phyloP scores from a whole-genome alignment of 2,797 vertebrate genomes.

The Smutsia gigantea region DNA sequence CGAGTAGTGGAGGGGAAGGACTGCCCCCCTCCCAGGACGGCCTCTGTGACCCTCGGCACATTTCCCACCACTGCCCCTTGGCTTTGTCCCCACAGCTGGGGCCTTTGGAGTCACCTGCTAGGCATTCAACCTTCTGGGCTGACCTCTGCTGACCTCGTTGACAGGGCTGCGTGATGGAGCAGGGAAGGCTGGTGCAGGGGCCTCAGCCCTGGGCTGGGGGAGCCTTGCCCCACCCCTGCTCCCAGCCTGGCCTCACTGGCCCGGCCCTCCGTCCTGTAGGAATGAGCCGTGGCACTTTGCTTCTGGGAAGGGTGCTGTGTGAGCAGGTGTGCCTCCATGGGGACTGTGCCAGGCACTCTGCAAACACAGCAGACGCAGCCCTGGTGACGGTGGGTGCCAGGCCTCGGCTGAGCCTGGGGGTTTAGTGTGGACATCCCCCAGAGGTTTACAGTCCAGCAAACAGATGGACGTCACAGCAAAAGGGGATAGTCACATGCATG shows the following conservation, averaged over 20 bases:
- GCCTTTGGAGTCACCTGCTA: not conserved
- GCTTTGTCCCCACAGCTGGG: not conserved
- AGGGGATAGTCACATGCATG: too few relatives aligned
- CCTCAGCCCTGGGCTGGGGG: not conserved
- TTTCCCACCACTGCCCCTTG: not conserved
- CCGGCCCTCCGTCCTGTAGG: fast-evolving
- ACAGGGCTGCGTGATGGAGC: not conserved
- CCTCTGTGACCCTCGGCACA: fast-evolving
- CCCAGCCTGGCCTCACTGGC: too few relatives aligned
- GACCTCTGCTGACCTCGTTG: not conserved
- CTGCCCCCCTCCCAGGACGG: too few relatives aligned
- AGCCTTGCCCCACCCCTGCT: fast-evolving
- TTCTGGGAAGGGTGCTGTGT: fast-evolving
- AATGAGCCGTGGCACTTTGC: not conserved
- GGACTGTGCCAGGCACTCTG: fast-evolving
- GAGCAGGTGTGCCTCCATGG: fast-evolving
- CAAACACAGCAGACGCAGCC: fast-evolving
- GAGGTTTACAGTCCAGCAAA: not conserved
- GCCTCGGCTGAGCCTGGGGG: not conserved
- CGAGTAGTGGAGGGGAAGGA: not conserved
- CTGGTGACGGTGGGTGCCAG: fast-evolving
- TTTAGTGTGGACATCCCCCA: fast-evolving
- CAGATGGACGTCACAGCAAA: fast-evolving
- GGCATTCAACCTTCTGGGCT: not conserved
- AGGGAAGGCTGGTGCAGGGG: not conserved